These are phyloP conservation scores for Enteromius unitaeniatus DNA, from an alignment of 2,797 vertebrate species.

Conservation along the genomic window DNA sequence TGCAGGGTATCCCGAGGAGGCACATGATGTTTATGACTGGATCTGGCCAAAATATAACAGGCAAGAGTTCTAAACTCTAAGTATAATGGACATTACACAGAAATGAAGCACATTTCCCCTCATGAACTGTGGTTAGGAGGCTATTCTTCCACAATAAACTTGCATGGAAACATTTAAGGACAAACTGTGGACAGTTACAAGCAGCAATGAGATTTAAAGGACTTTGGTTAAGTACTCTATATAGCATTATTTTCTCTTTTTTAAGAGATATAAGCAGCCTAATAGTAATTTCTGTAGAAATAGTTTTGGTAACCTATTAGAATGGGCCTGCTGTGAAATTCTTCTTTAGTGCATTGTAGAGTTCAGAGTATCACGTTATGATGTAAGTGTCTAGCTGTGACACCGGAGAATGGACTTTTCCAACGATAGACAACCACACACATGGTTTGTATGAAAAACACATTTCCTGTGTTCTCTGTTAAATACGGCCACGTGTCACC, in stretches of 20 bases:
- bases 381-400: constrained; percentile 8
- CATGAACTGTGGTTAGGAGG: constrained; percentile 3
- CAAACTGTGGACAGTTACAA: constrained; percentile 15
- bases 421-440: constrained; percentile 44
- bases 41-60: constrained; percentile 13
- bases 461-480: constrained; percentile 31
- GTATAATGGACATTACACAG: constrained; percentile 6
- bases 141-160: constrained; percentile 21
- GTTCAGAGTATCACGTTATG: not conserved
- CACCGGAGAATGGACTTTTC: not conserved
- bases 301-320: constrained; percentile 2
- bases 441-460: constrained; percentile 53
- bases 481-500: constrained; percentile 11
- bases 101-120: not conserved
- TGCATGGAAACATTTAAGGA: constrained; percentile 16
- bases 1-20: not conserved
- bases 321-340: not conserved
- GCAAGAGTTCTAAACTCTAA: not conserved
- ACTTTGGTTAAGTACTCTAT: not conserved
- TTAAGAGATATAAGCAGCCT: not conserved
- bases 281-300: not conserved
- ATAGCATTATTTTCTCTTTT: not conserved
- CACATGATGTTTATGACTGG: not conserved
- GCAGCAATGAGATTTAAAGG: not conserved
- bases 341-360: constrained; percentile 10